These are phyloP conservation scores for Eilema griseolum DNA, from an alignment of 2,888 invertebrate genomes.

Conservation along the genomic window DNA sequence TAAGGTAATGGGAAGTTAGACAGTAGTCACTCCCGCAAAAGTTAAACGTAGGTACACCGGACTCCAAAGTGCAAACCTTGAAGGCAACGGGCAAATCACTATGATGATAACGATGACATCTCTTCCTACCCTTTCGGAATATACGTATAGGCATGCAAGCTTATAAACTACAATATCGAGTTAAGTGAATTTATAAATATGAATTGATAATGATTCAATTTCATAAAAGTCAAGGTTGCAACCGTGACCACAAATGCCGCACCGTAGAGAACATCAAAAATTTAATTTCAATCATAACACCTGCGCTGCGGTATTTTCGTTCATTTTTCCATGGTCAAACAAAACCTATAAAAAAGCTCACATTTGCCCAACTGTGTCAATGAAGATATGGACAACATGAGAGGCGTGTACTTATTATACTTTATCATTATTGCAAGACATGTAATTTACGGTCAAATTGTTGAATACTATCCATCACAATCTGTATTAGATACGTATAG, in stretches of 20 bases:
- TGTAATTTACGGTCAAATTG: slow-evolving; percentile 54
- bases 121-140: background rate
- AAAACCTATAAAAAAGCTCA: slow-evolving; percentile 65
- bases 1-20: too few relatives aligned
- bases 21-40: too few relatives aligned
- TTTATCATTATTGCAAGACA: slow-evolving; percentile 25
- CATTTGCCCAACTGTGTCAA: slow-evolving; percentile 22
- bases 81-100: too few relatives aligned
- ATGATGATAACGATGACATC: too few relatives aligned
- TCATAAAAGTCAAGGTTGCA: slow-evolving; percentile 57
- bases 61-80: too few relatives aligned
- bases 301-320: slow-evolving; percentile 70
- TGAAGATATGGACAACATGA: slow-evolving; percentile 31
- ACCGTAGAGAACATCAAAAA: slow-evolving; percentile 72
- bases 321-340: slow-evolving; percentile 62
- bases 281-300: slow-evolving; percentile 84
- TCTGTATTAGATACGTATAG: slow-evolving; percentile 32
- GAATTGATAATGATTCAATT: background rate
- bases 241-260: slow-evolving; percentile 58
- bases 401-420: slow-evolving; percentile 29
- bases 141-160: background rate
- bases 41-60: too few relatives aligned
- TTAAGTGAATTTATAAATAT: background rate
- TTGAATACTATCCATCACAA: slow-evolving; percentile 74
- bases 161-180: background rate